These are phyloP conservation scores for Lampris megalopsis DNA, from an alignment of 2,113 vertebrate species.

Conservation along the genomic window DNA sequence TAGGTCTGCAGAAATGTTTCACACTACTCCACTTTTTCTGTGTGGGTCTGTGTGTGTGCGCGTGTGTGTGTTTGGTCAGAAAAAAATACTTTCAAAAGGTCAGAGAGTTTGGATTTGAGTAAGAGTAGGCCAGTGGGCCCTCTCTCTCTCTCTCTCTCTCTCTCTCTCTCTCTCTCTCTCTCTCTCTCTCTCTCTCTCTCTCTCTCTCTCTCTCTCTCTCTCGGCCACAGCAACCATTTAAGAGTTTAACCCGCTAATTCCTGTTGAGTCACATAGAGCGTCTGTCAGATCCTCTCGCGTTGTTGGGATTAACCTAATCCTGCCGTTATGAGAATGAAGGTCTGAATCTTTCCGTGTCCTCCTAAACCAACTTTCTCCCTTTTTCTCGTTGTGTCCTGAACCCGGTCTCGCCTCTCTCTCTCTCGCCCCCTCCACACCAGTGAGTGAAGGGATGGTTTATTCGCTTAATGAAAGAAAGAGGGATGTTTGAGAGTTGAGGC, in stretches of 20 bases:
- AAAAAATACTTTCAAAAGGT: not conserved
- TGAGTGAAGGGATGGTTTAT: constrained; percentile 77
- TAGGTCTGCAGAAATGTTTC: not conserved
- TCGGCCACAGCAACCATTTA: constrained; percentile 48
- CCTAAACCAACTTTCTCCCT: constrained; percentile 54
- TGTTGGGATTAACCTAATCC: constrained; percentile 75
- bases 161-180: constrained; percentile 31
- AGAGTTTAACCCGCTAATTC: constrained; percentile 70
- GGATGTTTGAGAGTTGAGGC: constrained; percentile 65
- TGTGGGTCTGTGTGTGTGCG: constrained; percentile 18
- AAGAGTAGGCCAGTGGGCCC: not conserved
- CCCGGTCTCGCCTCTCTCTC: constrained; percentile 11
- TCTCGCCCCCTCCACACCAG: constrained; percentile 21
- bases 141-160: constrained; percentile 29
- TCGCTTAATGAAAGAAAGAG: constrained; percentile 72
- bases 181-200: constrained; percentile 28
- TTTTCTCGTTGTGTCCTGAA: constrained; percentile 55
- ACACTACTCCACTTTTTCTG: not conserved
- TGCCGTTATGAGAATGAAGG: constrained; percentile 68
- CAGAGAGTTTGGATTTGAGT: not conserved
- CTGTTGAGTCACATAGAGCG: constrained; percentile 68
- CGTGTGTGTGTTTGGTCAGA: constrained; percentile 19
- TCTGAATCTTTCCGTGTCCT: constrained; percentile 49
- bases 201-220: constrained; percentile 30
- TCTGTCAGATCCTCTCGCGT: constrained; percentile 66